Conservation (phyloP, 2,888 invertebrate genomes). For the Bugula neritina region DNA sequence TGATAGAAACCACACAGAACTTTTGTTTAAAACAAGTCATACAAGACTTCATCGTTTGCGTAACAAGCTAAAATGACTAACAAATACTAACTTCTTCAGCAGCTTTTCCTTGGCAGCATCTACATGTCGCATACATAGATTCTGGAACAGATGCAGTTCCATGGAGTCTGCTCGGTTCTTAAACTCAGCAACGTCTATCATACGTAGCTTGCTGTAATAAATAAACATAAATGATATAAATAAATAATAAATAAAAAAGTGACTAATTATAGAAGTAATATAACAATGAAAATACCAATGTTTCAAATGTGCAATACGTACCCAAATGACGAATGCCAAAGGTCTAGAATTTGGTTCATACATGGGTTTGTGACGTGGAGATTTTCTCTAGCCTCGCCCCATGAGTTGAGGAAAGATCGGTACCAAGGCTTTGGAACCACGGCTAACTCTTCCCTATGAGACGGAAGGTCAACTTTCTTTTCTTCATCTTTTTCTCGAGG, state of each 20-base stretch:
- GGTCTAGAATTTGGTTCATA: constrained; percentile 68
- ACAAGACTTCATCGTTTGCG: too few relatives aligned
- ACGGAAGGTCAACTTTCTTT: constrained; percentile 43
- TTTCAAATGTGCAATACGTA: constrained; percentile 42
- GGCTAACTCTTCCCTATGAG: constrained; percentile 59
- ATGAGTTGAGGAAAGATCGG: constrained; percentile 57
- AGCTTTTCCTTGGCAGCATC: constrained; percentile 66
- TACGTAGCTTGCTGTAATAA: constrained; percentile 43
- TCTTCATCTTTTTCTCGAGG: constrained; percentile 57
- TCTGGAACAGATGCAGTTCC: constrained; percentile 63
- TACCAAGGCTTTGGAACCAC: constrained; percentile 66
- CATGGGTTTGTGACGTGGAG: constrained; percentile 75
- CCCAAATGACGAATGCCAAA: constrained; percentile 76
- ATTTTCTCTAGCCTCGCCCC: constrained; percentile 59
- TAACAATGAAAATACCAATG: constrained; percentile 19
- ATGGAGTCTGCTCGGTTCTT: constrained; percentile 59
- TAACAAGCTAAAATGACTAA: too few relatives aligned
- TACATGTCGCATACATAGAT: constrained; percentile 60
- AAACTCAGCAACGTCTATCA: constrained; percentile 52
- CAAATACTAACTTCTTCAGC: constrained; percentile 58
- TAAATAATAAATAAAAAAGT: background rate
- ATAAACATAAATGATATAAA: background rate
- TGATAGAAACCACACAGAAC: too few relatives aligned
- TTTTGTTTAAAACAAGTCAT: too few relatives aligned
- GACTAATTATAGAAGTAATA: too few relatives aligned